These are phyloP conservation scores for Cerceris rybyensis DNA, from an alignment of 2,888 invertebrate species.

Conservation along the genomic window DNA sequence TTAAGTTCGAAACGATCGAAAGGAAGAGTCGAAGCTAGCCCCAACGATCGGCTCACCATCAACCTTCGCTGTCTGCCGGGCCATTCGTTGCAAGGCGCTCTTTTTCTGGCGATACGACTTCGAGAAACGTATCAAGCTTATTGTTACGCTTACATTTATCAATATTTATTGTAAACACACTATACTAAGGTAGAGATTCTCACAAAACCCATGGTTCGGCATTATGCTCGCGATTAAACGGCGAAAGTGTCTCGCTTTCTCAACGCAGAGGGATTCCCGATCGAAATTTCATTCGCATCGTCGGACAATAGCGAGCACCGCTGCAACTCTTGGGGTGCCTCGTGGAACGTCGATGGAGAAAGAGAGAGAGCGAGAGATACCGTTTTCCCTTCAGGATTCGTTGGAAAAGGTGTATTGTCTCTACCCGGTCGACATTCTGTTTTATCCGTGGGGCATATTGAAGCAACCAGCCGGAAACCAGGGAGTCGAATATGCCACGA, in stretches of 20 bases:
- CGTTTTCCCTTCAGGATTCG: conserved; percentile 36
- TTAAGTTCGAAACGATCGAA: no score
- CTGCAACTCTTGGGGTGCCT: neutral
- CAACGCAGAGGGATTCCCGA: neutral
- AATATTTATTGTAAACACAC: no score
- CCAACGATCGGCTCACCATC: no score
- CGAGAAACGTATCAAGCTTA: no score
- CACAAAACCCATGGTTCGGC: no score
- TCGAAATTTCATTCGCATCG: conserved; percentile 15
- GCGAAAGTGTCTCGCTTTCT: conserved; percentile 7
- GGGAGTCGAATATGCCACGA: conserved; percentile 58
- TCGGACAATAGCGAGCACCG: conserved; percentile 3
- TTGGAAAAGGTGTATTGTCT: conserved; percentile 65
- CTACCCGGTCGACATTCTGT: conserved; percentile 46
- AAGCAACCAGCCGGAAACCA: conserved; percentile 58
- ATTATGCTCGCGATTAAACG: neutral
- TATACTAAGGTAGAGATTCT: no score
- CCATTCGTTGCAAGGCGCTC: no score
- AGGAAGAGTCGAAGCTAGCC: no score
- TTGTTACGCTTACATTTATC: no score
- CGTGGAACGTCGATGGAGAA: conserved; percentile 11
- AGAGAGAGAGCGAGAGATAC: neutral
- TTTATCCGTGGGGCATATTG: conserved; percentile 63
- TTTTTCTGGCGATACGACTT: no score
- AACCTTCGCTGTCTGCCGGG: no score